A percentile compares a stretch with the other conserved stretches of the same genome.
Evolutionary conservation across 2,113 vertebrate genomes (phyloP).

Genomic region (Ailuropoda melanoleuca): DNA sequence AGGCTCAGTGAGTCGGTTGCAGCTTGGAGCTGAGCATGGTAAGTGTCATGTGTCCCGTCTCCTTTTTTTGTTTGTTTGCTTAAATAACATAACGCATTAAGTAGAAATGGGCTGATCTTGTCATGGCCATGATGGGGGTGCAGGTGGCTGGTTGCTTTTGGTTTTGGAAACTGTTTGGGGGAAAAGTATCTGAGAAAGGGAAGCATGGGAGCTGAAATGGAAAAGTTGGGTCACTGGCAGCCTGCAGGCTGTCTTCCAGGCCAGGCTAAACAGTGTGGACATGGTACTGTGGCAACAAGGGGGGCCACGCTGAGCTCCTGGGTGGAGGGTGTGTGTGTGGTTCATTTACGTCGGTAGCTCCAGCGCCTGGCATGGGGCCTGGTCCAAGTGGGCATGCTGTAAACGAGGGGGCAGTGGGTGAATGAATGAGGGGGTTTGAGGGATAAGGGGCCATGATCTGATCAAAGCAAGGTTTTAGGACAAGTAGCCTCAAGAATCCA

Average conservation of each 20-base stretch:
- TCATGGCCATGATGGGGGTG: fast-evolving
- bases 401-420: not conserved
- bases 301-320: not conserved
- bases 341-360: not conserved
- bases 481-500: not conserved
- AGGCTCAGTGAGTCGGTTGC: not conserved
- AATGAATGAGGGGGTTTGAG: not conserved
- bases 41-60: slow-evolving; percentile 28
- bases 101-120: not conserved
- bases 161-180: not conserved
- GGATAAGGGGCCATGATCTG: not conserved
- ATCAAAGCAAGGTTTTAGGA: not conserved
- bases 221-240: not conserved
- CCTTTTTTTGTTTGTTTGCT: not conserved
- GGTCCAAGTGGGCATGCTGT: not conserved
- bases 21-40: slow-evolving; percentile 60
- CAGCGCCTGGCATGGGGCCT: too few relatives aligned
- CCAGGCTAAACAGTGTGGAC: not conserved
- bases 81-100: not conserved
- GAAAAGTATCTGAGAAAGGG: not conserved
- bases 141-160: not conserved
- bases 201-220: not conserved
- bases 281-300: not conserved
- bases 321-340: not conserved
- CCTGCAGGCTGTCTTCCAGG: not conserved